These are phyloP conservation scores for Clarias macrocephalus DNA, from an alignment of 2,113 vertebrate genomes.

Conservation along the genomic window DNA sequence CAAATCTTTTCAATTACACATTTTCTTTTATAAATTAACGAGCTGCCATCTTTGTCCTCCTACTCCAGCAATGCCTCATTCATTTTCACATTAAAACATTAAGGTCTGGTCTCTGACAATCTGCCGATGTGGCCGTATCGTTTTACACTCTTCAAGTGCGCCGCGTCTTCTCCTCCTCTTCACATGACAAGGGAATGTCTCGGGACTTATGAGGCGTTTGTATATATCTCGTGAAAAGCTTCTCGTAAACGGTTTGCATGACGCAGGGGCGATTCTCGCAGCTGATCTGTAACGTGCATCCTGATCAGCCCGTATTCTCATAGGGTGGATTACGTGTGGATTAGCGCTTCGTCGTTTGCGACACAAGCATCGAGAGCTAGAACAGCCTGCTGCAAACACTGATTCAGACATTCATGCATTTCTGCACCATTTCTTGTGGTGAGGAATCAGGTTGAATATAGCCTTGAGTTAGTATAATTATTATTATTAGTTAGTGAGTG, in stretches of 20 bases:
- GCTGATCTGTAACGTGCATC: constrained; percentile 5
- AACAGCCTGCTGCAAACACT: neutral
- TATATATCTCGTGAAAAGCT: neutral
- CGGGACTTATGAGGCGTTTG: neutral
- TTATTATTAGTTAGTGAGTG: constrained; percentile 47
- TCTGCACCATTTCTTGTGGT: neutral
- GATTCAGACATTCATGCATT: constrained; percentile 4
- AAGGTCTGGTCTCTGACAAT: neutral
- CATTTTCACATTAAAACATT: neutral
- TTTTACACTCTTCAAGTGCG: neutral
- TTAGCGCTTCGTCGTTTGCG: neutral
- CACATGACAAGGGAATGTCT: neutral
- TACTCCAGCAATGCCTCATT: neutral
- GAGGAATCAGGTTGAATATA: constrained; percentile 35
- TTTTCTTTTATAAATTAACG: neutral
- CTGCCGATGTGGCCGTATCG: neutral
- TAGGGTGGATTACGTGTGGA: neutral
- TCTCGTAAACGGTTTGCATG: neutral
- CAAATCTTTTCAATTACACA: neutral
- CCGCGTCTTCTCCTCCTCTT: neutral
- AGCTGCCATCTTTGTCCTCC: neutral
- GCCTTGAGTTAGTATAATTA: neutral
- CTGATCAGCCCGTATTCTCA: neutral
- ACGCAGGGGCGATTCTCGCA: neutral
- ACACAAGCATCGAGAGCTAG: neutral